Percentiles rank a stretch among this genome's conserved stretches.
Evolutionary conservation across 2,888 invertebrate species (phyloP).

Genomic region (Melipona bicolor): DNA sequence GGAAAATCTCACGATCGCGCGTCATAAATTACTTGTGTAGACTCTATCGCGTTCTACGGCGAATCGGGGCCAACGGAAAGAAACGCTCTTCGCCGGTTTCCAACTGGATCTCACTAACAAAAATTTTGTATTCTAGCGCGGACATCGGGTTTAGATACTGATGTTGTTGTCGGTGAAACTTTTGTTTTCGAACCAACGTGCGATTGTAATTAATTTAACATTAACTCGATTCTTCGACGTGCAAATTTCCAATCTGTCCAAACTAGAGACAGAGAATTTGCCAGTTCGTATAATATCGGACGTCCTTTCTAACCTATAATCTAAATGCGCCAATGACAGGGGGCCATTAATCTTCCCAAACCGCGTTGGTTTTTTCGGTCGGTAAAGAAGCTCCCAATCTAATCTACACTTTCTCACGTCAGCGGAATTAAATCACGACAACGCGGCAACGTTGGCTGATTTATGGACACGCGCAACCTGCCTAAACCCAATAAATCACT

Average conservation of each 20-base stretch:
- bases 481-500: slow-evolving; percentile 28
- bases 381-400: neutral
- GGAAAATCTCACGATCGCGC: slow-evolving; percentile 34
- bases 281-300: neutral
- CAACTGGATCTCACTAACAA: slow-evolving; percentile 9
- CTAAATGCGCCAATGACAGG: neutral
- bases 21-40: slow-evolving; percentile 43
- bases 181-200: neutral
- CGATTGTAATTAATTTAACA: neutral
- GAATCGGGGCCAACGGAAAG: slow-evolving; percentile 14
- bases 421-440: slow-evolving; percentile 27
- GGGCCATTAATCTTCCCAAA: neutral
- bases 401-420: slow-evolving; percentile 32
- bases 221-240: neutral
- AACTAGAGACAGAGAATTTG: neutral
- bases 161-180: neutral
- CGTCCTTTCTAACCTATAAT: neutral
- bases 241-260: neutral
- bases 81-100: slow-evolving; percentile 28
- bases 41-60: slow-evolving; percentile 21
- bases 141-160: no score
- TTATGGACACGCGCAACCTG: slow-evolving; percentile 16
- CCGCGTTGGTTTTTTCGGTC: neutral
- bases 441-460: slow-evolving; percentile 5
- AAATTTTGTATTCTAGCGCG: neutral